phyloP scores from a whole-genome alignment of 2,888 invertebrate genomes.

The Tribolium freemani region DNA sequence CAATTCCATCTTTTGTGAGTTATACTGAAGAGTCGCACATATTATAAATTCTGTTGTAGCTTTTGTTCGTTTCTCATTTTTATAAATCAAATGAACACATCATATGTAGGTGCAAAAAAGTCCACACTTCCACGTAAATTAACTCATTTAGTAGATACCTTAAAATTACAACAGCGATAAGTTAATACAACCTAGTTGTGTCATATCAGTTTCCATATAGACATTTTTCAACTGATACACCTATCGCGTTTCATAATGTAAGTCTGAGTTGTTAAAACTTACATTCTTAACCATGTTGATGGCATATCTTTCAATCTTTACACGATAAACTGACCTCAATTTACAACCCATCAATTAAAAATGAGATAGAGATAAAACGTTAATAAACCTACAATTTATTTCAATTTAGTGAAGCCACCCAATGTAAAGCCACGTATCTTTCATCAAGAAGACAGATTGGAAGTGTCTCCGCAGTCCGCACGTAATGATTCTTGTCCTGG shows the following conservation, averaged over 20 bases:
- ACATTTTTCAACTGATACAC: background rate
- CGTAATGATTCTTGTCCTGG: background rate
- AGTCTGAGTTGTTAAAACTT: background rate
- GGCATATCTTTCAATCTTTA: background rate
- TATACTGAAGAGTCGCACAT: background rate
- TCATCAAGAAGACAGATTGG: background rate
- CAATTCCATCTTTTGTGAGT: background rate
- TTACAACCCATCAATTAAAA: background rate
- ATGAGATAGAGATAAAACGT: background rate
- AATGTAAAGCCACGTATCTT: background rate
- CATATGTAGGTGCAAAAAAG: background rate
- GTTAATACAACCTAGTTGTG: background rate
- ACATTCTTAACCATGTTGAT: background rate
- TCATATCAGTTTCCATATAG: background rate
- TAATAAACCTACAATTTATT: background rate
- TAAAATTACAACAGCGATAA: background rate
- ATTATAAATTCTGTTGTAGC: background rate
- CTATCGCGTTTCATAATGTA: background rate
- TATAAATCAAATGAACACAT: background rate
- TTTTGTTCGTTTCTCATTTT: background rate
- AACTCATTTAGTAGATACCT: background rate
- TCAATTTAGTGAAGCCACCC: background rate
- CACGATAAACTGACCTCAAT: background rate
- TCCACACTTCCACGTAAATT: background rate
- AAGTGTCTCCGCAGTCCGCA: background rate